phyloP scores from a whole-genome alignment of 2,797 vertebrate species.

The Chrysocyon brachyurus region DNA sequence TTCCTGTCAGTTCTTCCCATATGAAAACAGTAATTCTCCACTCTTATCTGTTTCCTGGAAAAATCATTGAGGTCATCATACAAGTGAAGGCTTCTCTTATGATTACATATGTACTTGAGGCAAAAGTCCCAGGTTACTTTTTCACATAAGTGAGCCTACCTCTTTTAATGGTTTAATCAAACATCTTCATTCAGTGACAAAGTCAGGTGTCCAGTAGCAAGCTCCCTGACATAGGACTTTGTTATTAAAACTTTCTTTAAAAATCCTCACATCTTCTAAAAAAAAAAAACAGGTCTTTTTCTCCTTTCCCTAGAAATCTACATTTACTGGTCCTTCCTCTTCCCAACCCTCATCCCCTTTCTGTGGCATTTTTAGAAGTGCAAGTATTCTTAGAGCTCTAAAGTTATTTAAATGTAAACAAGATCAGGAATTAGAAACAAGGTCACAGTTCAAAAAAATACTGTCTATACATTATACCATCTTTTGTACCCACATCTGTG shows the following conservation, averaged over 20 bases:
- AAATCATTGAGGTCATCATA: not conserved
- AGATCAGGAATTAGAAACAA: not conserved
- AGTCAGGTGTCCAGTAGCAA: not conserved
- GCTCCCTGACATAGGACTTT: not conserved
- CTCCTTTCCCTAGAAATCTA: not conserved
- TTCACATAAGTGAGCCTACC: constrained; percentile 2
- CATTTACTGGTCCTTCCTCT: not conserved
- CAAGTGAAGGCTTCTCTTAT: not conserved
- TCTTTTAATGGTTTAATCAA: not conserved
- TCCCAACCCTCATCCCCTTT: fast-evolving
- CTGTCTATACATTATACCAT: not conserved
- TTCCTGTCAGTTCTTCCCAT: not conserved
- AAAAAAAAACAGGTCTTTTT: not conserved
- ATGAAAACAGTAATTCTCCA: not conserved
- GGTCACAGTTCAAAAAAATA: not conserved
- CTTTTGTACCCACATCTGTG: not conserved
- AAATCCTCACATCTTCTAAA: no score
- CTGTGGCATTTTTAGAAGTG: not conserved
- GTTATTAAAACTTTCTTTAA: not conserved
- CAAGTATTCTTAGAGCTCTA: not conserved
- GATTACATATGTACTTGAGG: not conserved
- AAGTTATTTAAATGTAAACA: not conserved
- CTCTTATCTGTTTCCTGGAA: not conserved
- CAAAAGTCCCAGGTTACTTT: not conserved
- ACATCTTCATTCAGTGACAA: not conserved